Conservation (phyloP, 2,888 invertebrate genomes). For the Metellina segmentata region DNA sequence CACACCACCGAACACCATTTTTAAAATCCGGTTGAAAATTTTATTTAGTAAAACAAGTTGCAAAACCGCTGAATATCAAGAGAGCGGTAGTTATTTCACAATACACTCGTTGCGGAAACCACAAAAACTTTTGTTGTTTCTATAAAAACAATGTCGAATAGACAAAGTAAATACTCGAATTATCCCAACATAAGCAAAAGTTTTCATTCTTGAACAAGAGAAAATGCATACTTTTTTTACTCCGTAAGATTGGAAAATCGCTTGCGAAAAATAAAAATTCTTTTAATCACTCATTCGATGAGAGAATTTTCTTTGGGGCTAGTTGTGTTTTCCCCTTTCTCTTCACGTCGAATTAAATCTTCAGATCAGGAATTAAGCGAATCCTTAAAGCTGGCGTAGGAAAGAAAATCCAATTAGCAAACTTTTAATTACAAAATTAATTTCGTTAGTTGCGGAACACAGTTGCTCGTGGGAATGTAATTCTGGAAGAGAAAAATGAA, state of each 20-base stretch:
- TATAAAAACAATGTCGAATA: not conserved
- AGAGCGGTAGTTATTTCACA: not conserved
- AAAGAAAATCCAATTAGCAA: slow-evolving; percentile 63
- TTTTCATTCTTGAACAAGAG: not conserved
- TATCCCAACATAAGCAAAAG: not conserved
- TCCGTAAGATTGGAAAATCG: not conserved
- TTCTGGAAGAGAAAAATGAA: slow-evolving; percentile 19
- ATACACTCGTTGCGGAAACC: not conserved
- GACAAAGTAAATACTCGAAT: not conserved
- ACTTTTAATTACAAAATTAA: slow-evolving; percentile 75
- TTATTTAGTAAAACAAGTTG: too few species aligned
- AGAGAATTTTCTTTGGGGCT: slow-evolving; percentile 2
- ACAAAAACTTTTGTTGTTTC: not conserved
- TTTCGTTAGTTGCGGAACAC: slow-evolving; percentile 46
- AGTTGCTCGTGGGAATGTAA: not conserved
- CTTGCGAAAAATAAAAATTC: not conserved
- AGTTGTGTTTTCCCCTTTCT: slow-evolving; percentile 14
- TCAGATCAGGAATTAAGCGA: slow-evolving; percentile 34
- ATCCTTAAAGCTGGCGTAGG: slow-evolving; percentile 10
- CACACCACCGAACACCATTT: slow-evolving; percentile 69
- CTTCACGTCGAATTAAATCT: slow-evolving; percentile 24
- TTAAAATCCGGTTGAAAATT: not conserved
- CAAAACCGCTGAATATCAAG: not conserved
- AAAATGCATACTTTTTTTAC: not conserved
- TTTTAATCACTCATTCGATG: slow-evolving; percentile 26